phyloP scores from a whole-genome alignment of 2,113 vertebrate genomes.

The Corapipo altera region DNA sequence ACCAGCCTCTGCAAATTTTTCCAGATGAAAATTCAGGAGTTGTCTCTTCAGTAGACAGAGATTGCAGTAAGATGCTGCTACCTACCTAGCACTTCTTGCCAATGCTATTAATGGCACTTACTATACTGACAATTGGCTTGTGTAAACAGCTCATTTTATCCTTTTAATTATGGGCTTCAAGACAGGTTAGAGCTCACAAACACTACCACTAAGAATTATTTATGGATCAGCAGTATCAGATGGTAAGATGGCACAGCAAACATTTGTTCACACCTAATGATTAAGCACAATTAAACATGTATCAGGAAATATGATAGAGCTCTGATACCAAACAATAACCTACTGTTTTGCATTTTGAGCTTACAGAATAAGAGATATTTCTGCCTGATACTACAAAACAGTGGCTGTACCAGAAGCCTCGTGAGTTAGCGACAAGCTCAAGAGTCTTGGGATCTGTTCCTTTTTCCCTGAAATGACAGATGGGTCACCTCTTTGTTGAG shows the following conservation, averaged over 20 bases:
- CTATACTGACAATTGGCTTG: not conserved
- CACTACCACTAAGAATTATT: slow-evolving; percentile 11
- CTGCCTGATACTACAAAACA: not conserved
- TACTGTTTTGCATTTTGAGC: not conserved
- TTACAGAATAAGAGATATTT: not conserved
- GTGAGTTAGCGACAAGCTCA: not conserved
- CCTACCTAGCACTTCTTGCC: not conserved
- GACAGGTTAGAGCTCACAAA: not conserved
- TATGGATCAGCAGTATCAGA: not conserved
- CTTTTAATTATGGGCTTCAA: slow-evolving; percentile 5
- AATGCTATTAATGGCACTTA: not conserved
- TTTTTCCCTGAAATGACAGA: not conserved
- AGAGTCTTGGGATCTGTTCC: not conserved
- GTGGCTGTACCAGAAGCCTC: not conserved
- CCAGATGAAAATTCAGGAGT: not conserved
- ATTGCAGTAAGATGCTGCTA: not conserved
- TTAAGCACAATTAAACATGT: not conserved
- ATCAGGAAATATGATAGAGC: not conserved
- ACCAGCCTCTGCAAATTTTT: not conserved
- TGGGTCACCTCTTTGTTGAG: not conserved
- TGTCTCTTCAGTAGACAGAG: not conserved
- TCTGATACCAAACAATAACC: not conserved
- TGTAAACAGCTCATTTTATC: slow-evolving; percentile 7
- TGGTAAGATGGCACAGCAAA: slow-evolving; percentile 4
- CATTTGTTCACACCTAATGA: not conserved